Conservation (phyloP, 1,140 invertebrate species). For the Venturia canescens region DNA sequence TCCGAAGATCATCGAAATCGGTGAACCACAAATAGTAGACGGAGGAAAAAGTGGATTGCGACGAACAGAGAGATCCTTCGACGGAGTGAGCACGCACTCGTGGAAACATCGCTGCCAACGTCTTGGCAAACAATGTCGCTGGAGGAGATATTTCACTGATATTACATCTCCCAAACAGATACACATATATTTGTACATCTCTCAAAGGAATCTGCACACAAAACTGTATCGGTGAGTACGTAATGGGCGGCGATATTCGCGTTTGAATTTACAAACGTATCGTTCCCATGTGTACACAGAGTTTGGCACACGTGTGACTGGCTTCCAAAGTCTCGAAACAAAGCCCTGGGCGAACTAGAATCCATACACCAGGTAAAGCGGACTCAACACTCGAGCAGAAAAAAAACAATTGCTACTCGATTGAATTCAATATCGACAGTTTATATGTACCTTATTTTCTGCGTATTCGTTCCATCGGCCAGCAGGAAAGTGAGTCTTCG, state of each 20-base stretch:
- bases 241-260: neutral
- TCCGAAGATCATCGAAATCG: neutral
- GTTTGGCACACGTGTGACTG: slow-evolving; percentile 19
- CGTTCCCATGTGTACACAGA: neutral
- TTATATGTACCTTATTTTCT: slow-evolving; percentile 14
- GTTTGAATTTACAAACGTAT: slow-evolving; percentile 57
- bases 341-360: neutral
- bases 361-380: slow-evolving; percentile 23
- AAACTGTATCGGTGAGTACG: neutral
- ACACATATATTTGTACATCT: neutral
- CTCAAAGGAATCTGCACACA: neutral
- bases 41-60: too few species aligned
- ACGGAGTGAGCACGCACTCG: neutral
- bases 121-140: slow-evolving; percentile 56
- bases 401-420: slow-evolving; percentile 24
- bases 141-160: slow-evolving; percentile 48
- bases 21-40: neutral
- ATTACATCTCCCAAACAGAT: slow-evolving; percentile 47
- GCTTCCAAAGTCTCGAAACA: neutral
- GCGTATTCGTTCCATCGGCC: neutral
- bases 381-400: too few species aligned
- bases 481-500: neutral
- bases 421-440: slow-evolving; percentile 24
- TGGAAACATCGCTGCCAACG: slow-evolving; percentile 9
- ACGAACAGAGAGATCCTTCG: neutral